Percentiles rank a stretch among this genome's conserved stretches.
Evolutionary conservation across 2,797 vertebrate species (phyloP).

Genomic region (Antrozous pallidus): DNA sequence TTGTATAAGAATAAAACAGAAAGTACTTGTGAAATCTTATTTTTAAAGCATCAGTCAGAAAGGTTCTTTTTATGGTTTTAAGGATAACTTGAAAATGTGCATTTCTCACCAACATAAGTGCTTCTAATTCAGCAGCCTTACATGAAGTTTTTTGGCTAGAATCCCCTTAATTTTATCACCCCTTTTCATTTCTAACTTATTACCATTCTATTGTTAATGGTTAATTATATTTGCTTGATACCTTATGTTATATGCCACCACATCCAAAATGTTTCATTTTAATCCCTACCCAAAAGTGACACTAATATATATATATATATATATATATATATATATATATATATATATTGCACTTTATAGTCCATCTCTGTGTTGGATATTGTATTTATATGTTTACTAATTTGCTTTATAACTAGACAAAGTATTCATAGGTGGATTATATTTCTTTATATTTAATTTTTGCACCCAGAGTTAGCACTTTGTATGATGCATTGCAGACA

Average conservation of each 20-base stretch:
- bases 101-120: background rate
- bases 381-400: background rate
- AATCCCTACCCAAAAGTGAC: background rate
- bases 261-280: background rate
- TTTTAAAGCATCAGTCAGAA: background rate
- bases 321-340: no score
- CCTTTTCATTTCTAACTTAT: background rate
- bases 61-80: background rate
- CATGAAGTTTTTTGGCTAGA: background rate
- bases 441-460: background rate
- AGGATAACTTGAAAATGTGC: background rate
- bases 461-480: background rate
- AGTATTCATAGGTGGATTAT: background rate
- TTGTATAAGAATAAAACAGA: background rate
- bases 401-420: background rate
- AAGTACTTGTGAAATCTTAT: background rate
- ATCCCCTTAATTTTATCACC: background rate
- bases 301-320: no score
- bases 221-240: background rate
- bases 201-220: background rate
- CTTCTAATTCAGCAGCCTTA: background rate
- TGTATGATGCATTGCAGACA: background rate
- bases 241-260: background rate
- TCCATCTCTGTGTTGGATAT: background rate
- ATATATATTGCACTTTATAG: background rate